These are phyloP conservation scores for Chaetodon auriga DNA, from an alignment of 2,113 vertebrate genomes.

Conservation along the genomic window DNA sequence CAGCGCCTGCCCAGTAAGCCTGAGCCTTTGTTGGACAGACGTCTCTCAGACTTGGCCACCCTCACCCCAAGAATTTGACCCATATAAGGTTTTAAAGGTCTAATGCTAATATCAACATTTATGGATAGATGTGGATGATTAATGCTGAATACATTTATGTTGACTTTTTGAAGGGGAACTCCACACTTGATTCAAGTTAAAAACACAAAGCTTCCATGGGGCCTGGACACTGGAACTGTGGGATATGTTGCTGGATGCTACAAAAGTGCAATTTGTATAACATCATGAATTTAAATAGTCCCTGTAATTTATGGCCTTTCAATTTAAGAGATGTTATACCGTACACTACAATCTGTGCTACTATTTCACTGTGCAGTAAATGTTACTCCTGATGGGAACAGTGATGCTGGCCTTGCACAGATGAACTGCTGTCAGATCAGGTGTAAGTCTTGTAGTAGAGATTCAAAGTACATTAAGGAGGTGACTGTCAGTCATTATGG, in stretches of 20 bases:
- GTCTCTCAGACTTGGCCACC: conserved; percentile 31
- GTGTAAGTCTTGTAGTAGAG: background rate
- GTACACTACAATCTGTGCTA: background rate
- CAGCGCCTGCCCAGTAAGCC: conserved; percentile 41
- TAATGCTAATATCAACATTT: background rate
- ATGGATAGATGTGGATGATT: background rate
- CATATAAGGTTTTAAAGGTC: background rate
- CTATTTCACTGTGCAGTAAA: background rate
- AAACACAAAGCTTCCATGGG: too few species aligned
- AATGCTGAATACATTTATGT: background rate
- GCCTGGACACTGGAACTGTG: background rate
- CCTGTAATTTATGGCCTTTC: background rate
- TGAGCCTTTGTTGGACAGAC: conserved; percentile 44
- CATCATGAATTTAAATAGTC: background rate
- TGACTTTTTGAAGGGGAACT: background rate
- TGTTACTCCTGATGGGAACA: background rate
- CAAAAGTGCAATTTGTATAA: background rate
- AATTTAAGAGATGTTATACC: too few species aligned
- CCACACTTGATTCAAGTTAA: too few species aligned
- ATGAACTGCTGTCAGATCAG: background rate
- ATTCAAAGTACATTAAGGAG: background rate
- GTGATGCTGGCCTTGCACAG: background rate
- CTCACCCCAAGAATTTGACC: conserved; percentile 19
- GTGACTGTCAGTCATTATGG: background rate
- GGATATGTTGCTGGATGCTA: background rate